Conservation (phyloP, 1,140 invertebrate species). For the Sycophaga agraensis region DNA sequence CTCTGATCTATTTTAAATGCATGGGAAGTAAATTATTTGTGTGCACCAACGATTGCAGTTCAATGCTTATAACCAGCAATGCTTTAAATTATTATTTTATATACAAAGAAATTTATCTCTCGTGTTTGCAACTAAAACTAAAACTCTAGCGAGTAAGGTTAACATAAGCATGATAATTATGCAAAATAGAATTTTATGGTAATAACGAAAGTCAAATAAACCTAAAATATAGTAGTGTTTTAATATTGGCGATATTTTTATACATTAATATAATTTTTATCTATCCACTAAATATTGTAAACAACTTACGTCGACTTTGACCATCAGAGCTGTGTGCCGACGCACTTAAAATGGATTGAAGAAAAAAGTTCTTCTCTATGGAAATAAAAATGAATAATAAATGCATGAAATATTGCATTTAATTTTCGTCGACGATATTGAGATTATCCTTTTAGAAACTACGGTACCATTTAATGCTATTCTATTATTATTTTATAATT, state of each 20-base stretch:
- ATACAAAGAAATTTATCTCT: not conserved
- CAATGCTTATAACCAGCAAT: conserved; percentile 3
- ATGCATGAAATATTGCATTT: conserved; percentile 8
- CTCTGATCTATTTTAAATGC: conserved; percentile 13
- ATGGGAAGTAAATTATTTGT: not conserved
- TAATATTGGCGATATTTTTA: not conserved
- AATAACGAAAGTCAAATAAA: conserved; percentile 39
- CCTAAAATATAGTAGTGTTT: conserved; percentile 15
- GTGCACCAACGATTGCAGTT: too few species aligned
- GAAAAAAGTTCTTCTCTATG: conserved; percentile 53
- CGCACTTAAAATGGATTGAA: conserved; percentile 47
- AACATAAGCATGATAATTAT: conserved; percentile 38
- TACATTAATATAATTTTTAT: conserved; percentile 34
- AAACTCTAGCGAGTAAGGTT: conserved; percentile 11
- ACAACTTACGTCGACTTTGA: conserved; percentile 49
- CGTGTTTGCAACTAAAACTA: not conserved
- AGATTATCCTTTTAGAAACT: not conserved
- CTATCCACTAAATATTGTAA: conserved; percentile 42
- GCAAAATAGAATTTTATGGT: conserved; percentile 32
- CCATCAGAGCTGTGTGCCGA: conserved; percentile 46
- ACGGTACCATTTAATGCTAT: too few species aligned
- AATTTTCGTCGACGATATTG: too few species aligned
- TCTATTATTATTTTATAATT: too few species aligned
- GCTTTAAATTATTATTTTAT: not conserved
- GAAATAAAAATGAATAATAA: conserved; percentile 46